Conservation (phyloP, 2,797 vertebrate species). For the Toxotes lorentzi region DNA sequence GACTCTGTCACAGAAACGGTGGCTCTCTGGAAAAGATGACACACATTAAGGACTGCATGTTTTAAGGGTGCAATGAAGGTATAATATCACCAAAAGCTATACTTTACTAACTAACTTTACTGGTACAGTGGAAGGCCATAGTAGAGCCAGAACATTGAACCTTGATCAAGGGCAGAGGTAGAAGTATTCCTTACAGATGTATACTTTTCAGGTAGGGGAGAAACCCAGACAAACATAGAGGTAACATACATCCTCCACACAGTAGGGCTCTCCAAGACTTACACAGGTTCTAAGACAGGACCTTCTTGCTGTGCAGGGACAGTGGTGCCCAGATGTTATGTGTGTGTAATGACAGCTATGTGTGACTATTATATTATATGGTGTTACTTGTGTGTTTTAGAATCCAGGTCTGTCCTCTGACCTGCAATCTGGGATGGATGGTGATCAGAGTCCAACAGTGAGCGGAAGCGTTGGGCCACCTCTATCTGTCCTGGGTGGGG, state of each 20-base stretch:
- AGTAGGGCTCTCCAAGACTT: background rate
- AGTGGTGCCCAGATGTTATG: background rate
- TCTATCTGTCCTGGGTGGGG: constrained; percentile 95
- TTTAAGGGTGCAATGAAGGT: constrained; percentile 6
- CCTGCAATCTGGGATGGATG: constrained; percentile 98
- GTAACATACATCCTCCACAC: background rate
- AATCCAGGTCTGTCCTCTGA: constrained; percentile 62
- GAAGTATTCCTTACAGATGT: constrained; percentile 13
- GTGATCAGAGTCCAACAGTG: constrained; percentile 96
- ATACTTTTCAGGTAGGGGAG: background rate
- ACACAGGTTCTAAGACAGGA: too few species aligned
- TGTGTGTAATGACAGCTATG: background rate
- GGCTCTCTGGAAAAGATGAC: constrained; percentile 88
- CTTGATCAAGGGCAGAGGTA: constrained; percentile 2
- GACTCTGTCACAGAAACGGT: constrained; percentile 96
- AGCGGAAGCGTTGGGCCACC: constrained; percentile 95
- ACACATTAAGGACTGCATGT: constrained; percentile 18
- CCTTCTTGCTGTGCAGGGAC: too few species aligned
- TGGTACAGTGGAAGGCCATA: too few species aligned
- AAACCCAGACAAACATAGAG: background rate
- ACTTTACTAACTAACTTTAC: too few species aligned
- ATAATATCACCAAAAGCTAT: constrained; percentile 11
- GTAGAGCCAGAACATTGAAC: background rate
- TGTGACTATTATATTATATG: background rate
- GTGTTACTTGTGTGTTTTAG: constrained; percentile 18